These are phyloP conservation scores for Drymodes brunneopygia DNA, from an alignment of 2,113 vertebrate genomes.

Conservation along the genomic window DNA sequence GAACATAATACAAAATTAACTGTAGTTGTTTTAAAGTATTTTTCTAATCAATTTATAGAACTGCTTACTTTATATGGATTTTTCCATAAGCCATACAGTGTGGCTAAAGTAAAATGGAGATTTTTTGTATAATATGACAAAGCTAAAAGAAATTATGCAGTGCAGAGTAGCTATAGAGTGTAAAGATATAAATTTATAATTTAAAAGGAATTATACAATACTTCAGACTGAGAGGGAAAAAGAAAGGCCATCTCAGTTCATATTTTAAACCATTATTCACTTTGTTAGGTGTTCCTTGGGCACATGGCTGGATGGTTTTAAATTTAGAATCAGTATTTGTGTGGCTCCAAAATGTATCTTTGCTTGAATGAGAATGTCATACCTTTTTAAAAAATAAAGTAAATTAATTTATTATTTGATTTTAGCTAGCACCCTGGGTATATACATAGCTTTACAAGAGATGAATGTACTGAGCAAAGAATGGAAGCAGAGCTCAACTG, in stretches of 20 bases:
- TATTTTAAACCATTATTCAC: background rate
- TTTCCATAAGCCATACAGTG: background rate
- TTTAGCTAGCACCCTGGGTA: background rate
- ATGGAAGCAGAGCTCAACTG: background rate
- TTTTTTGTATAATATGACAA: background rate
- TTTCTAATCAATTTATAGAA: constrained; percentile 28
- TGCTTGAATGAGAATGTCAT: background rate
- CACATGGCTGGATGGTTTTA: constrained; percentile 18
- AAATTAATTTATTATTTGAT: background rate
- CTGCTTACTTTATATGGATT: constrained; percentile 13
- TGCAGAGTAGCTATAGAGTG: background rate
- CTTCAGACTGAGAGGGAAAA: background rate
- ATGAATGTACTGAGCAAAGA: background rate
- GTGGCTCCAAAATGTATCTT: constrained; percentile 14
- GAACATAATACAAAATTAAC: background rate
- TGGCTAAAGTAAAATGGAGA: background rate
- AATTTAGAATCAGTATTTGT: constrained; percentile 28
- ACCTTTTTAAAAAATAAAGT: background rate
- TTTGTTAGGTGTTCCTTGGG: background rate
- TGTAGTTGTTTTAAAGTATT: constrained; percentile 38
- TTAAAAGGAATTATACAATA: background rate
- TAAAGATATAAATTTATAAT: background rate
- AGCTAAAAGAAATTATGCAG: background rate
- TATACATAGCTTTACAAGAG: background rate
- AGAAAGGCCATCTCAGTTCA: background rate